Base-by-base conservation (phyloP, 2,888 invertebrate species). In the Plebejus anna region DNA sequence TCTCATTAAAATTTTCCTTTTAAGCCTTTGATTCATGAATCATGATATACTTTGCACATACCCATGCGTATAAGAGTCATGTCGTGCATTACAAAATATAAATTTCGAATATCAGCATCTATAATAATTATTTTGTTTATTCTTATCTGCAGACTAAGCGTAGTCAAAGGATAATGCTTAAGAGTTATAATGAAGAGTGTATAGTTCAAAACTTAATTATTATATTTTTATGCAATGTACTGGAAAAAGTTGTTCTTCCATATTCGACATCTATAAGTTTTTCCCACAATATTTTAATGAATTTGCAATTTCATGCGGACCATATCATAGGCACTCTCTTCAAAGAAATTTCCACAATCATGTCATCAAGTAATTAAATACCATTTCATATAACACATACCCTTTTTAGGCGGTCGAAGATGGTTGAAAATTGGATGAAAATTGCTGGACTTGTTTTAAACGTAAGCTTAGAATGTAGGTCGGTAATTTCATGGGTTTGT, bases 301-400 rank as follows among this genome's bases (percentile, higher is more conserved):
- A 73, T 73, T 73, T 73, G 13, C 51, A 32, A 73, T 73, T 73
- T 51, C 73, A 73, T 73, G 73, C 73, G 28, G 11, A 28, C 32
- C 51, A 28, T 73, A 55, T 73, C 73, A 32, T 73, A 72, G 51
- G 47, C 51, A 32, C 11, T 42, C 42, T 72, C 6, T 70, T 38
- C 16, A 70, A 7, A 22, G 22, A 13, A 73, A 51, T 55, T 73
- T 73, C 55, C 28, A 16, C 32, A 73, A 73, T 73, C 32, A 55
- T 51, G 32, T 16, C 28, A 73, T 73, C 73, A 73, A 5, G 55
- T 13, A 51, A 55, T 73, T 73, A 73, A 28, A 66, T 32, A 36
- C 5, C 11, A 66, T 66, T 66, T 36, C 66, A 32, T 66, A 66
- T 66, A 66, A 66, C 32, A 66, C 66, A 66, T 66, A 36, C 16